Conservation (phyloP, 2,113 vertebrate genomes). For the Calidris pugnax region DNA sequence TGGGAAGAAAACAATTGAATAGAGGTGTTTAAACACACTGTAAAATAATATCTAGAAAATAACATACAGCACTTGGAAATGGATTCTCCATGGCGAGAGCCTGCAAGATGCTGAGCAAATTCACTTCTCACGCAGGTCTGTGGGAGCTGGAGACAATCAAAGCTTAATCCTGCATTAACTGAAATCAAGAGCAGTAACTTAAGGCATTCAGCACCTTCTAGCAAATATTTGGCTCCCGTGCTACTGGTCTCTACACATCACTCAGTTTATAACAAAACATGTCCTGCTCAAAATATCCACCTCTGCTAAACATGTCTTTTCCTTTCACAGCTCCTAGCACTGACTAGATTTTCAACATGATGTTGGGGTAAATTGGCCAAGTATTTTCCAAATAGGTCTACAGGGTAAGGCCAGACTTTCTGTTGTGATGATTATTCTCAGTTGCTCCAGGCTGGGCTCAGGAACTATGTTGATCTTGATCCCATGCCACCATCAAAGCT, state of each 20-base stretch:
- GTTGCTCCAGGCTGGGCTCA: background rate
- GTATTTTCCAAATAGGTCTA: background rate
- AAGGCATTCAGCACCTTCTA: background rate
- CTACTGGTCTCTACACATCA: background rate
- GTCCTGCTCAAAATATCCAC: background rate
- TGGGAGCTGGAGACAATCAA: background rate
- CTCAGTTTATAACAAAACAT: background rate
- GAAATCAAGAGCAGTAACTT: background rate
- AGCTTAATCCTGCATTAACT: background rate
- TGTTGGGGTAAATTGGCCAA: background rate
- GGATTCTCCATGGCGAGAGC: background rate
- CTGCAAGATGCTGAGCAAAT: background rate
- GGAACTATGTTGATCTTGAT: background rate
- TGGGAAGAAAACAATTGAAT: slow-evolving; percentile 1
- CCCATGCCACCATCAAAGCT: background rate
- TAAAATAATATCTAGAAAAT: slow-evolving; percentile 8
- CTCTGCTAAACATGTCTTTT: background rate
- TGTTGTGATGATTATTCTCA: background rate
- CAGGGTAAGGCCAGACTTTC: background rate
- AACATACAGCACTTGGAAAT: background rate
- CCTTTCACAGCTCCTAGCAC: background rate
- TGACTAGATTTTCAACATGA: background rate
- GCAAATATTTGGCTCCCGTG: background rate
- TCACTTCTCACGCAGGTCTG: background rate
- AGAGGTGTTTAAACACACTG: background rate